Evolutionary conservation across 2,797 vertebrate genomes (phyloP).

Genomic region (Melanotaenia nigrans): DNA sequence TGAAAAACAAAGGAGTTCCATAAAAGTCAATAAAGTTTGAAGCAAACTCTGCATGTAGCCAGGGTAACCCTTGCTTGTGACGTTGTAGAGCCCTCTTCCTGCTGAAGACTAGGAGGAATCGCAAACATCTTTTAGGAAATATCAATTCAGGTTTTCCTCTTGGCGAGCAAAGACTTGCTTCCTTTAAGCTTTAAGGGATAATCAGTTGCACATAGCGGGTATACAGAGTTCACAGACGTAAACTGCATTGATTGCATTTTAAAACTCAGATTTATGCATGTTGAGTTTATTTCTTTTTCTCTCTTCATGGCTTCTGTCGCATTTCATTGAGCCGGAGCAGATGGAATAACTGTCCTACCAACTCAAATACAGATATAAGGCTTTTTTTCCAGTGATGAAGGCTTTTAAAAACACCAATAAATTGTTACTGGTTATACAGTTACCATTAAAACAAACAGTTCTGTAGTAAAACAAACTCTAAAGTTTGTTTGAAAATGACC

Average conservation of each 20-base stretch:
- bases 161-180: slow-evolving; percentile 38
- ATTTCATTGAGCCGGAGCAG: background rate
- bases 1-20: background rate
- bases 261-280: background rate
- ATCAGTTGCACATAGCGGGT: background rate
- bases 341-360: slow-evolving; percentile 18
- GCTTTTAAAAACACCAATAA: background rate
- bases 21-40: background rate
- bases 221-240: background rate
- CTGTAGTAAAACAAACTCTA: background rate
- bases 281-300: background rate
- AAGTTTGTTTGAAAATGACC: background rate
- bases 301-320: background rate
- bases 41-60: background rate
- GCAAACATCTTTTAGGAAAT: slow-evolving; percentile 1
- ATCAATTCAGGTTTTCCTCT: slow-evolving; percentile 23
- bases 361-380: slow-evolving; percentile 10
- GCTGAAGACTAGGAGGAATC: background rate
- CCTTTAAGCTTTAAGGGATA: background rate
- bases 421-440: background rate
- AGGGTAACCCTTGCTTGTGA: no score
- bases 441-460: background rate
- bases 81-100: background rate
- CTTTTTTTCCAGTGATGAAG: slow-evolving; percentile 3
- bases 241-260: background rate